These are phyloP conservation scores for Noctua fimbriata DNA, from an alignment of 2,888 invertebrate genomes.

Conservation along the genomic window DNA sequence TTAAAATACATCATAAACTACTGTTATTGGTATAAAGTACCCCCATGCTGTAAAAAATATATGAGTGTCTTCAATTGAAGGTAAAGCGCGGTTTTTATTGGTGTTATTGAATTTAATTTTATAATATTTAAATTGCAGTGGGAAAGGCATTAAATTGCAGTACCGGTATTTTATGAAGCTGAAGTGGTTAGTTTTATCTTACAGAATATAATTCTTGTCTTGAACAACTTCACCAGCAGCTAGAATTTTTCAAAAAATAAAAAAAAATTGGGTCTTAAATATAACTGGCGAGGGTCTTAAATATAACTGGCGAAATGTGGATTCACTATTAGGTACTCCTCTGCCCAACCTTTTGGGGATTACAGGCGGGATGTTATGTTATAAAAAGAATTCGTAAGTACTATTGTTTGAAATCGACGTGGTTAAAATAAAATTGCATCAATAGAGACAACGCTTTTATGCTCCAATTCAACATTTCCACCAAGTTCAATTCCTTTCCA, in stretches of 20 bases:
- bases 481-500: constrained; percentile 1
- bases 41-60: constrained; percentile 79
- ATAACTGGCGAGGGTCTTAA: too few relatives aligned
- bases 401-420: not conserved
- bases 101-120: constrained; percentile 36
- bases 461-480: not conserved
- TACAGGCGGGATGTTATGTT: too few relatives aligned
- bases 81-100: constrained; percentile 35
- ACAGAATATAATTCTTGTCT: too few relatives aligned
- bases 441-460: not conserved
- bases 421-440: not conserved
- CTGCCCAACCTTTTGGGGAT: too few relatives aligned
- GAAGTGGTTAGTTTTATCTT: not conserved
- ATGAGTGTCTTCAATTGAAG: constrained; percentile 54
- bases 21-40: constrained; percentile 82
- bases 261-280: not conserved
- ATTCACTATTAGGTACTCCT: too few relatives aligned
- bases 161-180: not conserved
- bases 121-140: constrained; percentile 32
- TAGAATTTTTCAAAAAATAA: not conserved
- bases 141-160: not conserved
- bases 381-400: not conserved
- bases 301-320: too few relatives aligned
- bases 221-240: not conserved
- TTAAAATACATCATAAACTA: constrained; percentile 74